Evolutionary conservation across 2,113 vertebrate species (phyloP).

Genomic region (Neolamprologus variostigma): DNA sequence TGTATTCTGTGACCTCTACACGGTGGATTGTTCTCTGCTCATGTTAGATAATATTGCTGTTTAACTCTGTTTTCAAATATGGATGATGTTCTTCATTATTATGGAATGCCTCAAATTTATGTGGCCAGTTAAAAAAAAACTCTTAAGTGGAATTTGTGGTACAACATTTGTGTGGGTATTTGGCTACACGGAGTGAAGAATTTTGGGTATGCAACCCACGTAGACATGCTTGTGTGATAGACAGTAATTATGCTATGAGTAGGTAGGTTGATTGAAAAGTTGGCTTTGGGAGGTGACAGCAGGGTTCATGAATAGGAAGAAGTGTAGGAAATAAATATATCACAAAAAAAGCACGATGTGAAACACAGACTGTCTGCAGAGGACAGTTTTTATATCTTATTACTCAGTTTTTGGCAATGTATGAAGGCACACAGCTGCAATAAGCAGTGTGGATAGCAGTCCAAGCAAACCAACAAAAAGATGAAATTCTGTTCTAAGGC

Average conservation of each 20-base stretch:
- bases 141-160: background rate
- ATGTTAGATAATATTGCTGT: background rate
- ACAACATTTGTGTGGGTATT: background rate
- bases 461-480: background rate
- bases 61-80: background rate
- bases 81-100: background rate
- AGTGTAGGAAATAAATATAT: background rate
- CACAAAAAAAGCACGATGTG: background rate
- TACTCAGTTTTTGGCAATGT: background rate
- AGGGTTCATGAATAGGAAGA: background rate
- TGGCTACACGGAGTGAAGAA: background rate
- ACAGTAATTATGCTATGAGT: background rate
- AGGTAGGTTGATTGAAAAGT: background rate
- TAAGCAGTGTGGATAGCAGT: background rate
- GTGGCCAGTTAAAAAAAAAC: background rate
- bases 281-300: background rate
- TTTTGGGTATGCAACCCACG: background rate
- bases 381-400: background rate
- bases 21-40: background rate
- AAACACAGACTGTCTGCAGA: background rate
- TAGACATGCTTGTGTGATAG: background rate
- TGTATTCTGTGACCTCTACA: background rate
- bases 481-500: background rate
- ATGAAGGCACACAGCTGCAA: background rate
- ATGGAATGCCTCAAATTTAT: background rate